Base-by-base conservation (phyloP, 1,140 invertebrate species). In the Wiebesia pumilae region DNA sequence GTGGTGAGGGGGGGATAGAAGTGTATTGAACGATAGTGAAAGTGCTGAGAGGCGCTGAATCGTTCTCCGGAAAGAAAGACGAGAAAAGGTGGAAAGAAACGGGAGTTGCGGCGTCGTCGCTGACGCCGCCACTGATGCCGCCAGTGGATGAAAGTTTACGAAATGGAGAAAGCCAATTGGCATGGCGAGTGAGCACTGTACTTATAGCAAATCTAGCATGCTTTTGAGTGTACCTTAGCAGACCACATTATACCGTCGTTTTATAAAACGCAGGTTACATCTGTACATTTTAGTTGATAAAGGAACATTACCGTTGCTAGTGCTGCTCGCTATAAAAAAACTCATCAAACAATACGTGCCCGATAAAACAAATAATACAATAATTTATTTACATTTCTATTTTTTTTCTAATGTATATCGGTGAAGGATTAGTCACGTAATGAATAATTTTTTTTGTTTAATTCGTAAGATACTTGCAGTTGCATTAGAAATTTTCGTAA, bases 81-180 rank as follows among this genome's bases (percentile, higher is more conserved):
- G 89, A 89, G 92, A 92, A 92, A 91, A 83, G 85, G 88, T 83
- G 84, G 86, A 86, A 86, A 88, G 86, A 87, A 84, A 82, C 80
- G 84, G 82, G 47, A 83, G 65, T 83, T 58, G 81, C 43, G 43
- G 27, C 77, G 43, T 33, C 71, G 38, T 24, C 16, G 30, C 47
- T 40, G 35, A 40, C 69, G 12, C 30, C 21, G 69, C 69, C 54
- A 54, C 47, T 51, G 40, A 38, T 69, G 67, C 81, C 10, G 38
- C 89, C 89, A 90, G 88, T 89, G 90, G 89, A 93, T 92, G 92
- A 93, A 93, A 93, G 93, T 93, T 93, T 92, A 91, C 90, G 92
- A 75, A 83, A 83, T 30, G 78, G 93, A 93, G 93, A 93, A 93
- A 93, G 93, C 91, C 92, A 92, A 93, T 93, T 91, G 91, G 90